Conservation (phyloP, 2,113 vertebrate genomes). For the Zosterops japonicus region DNA sequence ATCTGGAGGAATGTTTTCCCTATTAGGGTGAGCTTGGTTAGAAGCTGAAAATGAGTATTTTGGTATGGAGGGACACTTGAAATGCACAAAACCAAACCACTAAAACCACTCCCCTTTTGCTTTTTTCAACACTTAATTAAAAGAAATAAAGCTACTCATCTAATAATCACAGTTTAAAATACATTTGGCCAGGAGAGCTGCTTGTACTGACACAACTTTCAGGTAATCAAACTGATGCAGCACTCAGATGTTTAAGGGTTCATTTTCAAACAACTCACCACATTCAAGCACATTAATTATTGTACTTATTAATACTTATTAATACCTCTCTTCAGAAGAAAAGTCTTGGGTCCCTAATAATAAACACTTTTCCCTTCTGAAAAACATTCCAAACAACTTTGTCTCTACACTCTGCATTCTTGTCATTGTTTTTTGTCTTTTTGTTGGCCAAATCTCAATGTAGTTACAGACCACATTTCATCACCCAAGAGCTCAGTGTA, state of each 20-base stretch:
- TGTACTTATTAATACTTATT: background rate
- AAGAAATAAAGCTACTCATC: background rate
- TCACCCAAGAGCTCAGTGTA: background rate
- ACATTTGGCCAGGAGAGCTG: background rate
- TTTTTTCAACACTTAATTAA: background rate
- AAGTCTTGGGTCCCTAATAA: background rate
- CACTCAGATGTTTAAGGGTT: background rate
- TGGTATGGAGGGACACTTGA: background rate
- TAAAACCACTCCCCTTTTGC: background rate
- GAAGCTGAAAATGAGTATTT: background rate
- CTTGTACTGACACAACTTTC: background rate
- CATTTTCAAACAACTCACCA: background rate
- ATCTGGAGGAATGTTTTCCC: background rate
- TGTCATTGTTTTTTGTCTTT: background rate
- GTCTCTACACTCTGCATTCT: background rate
- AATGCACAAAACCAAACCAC: background rate
- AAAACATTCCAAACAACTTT: background rate
- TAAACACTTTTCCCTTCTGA: background rate
- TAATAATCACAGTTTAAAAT: background rate
- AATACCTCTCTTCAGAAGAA: rapidly evolving
- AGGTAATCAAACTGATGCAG: background rate
- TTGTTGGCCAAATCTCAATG: background rate
- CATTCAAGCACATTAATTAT: background rate
- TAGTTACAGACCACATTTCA: background rate
- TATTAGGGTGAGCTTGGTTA: background rate